Base-by-base conservation (phyloP, 64 coral and sea anemone species). In the Orbicella faveolata region DNA sequence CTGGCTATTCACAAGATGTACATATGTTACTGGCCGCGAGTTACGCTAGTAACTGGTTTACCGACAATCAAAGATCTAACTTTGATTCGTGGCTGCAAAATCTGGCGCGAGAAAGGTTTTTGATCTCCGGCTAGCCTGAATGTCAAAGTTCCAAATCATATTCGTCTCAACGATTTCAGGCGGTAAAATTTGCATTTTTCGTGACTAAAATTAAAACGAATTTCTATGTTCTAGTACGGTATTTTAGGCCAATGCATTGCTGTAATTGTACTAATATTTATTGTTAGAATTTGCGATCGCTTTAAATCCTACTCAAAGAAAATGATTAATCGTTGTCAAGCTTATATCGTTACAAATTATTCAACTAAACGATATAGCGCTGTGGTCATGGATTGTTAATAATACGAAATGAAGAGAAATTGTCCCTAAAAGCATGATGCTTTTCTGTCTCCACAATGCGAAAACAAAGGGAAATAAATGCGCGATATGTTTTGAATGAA, bases 1-100 rank as follows among this genome's bases (percentile, higher is more conserved):
- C 97, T 6, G 93, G 97, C 1, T 99, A 99, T 37, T 93, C 91
- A 14, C 97, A 99, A 87, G 97, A 99, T 75, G 97, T 99, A 2
- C 97, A 99, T 34, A 96, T 99, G 97, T 68, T 99, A 19, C 74
- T 99, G 2, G 97, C 97, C 7, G 92, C 97, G 12, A 80, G 90
- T 36, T 95, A 88, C 35, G 97, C 97, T 0, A 93, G 94, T 23
- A 99, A 99, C 79, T 99, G 97, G 97, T 99, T 99, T 61, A 99
- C 94, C 5, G 97, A 99, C 51, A 91, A 96, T n/a, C 97, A 99
- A 72, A 78, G 94, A 80, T 88, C 75, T 62, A 93, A 99, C 84
- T 99, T 99, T 87, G 91, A 99, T 72, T 95, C 74, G 8, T 99
- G 97, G 97, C 76, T 99, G 30, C 79, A 66, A 34, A 95, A 88